Conservation (phyloP, 2,797 vertebrate species). For the Tadarida brasiliensis region DNA sequence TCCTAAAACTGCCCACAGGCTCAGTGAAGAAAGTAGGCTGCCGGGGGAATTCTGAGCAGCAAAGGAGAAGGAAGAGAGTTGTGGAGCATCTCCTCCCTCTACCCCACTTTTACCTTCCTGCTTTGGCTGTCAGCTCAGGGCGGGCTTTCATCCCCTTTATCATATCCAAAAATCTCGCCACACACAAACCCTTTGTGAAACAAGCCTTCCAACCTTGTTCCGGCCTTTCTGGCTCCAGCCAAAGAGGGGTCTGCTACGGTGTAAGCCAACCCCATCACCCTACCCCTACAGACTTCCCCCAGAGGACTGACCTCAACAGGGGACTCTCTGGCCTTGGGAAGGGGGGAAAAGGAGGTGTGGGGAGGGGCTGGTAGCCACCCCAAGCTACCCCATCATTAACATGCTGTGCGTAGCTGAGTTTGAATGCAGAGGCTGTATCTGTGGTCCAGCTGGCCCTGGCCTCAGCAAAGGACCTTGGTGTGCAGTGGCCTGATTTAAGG, state of each 20-base stretch:
- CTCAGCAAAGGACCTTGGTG: constrained; percentile 53
- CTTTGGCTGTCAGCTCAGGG: not conserved
- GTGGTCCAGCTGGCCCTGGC: constrained; percentile 43
- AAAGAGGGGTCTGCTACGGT: not conserved
- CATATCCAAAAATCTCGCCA: not conserved
- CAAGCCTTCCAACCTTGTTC: not conserved
- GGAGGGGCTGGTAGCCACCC: not conserved
- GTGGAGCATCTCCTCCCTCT: too few species aligned
- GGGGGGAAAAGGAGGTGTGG: not conserved
- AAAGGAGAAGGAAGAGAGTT: not conserved
- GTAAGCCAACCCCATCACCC: not conserved
- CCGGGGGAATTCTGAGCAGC: not conserved
- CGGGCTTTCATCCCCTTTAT: not conserved
- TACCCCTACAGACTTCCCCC: not conserved
- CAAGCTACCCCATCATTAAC: constrained; percentile 33
- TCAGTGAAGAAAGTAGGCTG: not conserved
- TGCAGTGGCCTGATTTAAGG: constrained; percentile 78
- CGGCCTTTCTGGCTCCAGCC: not conserved
- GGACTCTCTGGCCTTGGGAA: not conserved
- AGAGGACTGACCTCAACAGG: not conserved
- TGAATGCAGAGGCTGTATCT: constrained; percentile 7
- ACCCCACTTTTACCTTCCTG: not conserved
- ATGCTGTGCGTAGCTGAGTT: constrained; percentile 26
- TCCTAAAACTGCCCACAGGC: not conserved
- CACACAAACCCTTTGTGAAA: not conserved